Conservation (phyloP, 1,140 invertebrate species). For the Dendroctonus valens region DNA sequence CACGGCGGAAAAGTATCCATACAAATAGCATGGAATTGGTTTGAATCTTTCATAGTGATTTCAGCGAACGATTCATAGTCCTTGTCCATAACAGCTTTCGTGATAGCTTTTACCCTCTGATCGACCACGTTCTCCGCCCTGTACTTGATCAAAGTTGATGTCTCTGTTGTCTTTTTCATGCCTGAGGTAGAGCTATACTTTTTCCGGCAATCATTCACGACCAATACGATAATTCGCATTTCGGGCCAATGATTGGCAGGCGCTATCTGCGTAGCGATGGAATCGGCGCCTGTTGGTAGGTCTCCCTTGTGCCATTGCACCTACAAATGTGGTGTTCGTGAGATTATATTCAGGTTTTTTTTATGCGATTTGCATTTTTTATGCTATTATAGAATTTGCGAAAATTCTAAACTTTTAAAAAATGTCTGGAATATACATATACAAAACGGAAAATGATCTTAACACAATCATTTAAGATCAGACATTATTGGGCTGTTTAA, state of each 20-base stretch:
- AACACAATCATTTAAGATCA: too few species aligned
- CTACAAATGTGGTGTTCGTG: too few species aligned
- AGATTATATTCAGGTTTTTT: too few species aligned
- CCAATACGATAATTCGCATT: conserved; percentile 85
- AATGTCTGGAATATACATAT: too few species aligned
- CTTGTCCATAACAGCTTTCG: conserved; percentile 68
- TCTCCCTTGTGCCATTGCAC: conserved; percentile 72
- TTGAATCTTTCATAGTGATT: conserved; percentile 96
- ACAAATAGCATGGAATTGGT: conserved; percentile 95
- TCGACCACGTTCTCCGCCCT: conserved; percentile 74
- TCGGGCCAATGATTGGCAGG: conserved; percentile 84
- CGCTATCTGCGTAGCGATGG: conserved; percentile 74
- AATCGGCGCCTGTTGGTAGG: conserved; percentile 73
- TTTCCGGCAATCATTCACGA: conserved; percentile 85
- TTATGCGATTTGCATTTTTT: too few species aligned
- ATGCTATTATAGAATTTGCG: too few species aligned
- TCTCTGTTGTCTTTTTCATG: conserved; percentile 83
- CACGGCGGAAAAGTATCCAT: conserved; percentile 94
- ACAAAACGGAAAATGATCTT: too few species aligned
- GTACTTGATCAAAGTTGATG: conserved; percentile 79
- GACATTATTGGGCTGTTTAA: too few species aligned
- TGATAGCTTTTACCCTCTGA: conserved; percentile 67
- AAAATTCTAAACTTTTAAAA: too few species aligned
- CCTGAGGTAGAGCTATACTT: conserved; percentile 84
- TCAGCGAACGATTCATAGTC: conserved; percentile 89